Evolutionary conservation across 1,140 invertebrate genomes (phyloP).

Genomic region (Drosophila elegans): DNA sequence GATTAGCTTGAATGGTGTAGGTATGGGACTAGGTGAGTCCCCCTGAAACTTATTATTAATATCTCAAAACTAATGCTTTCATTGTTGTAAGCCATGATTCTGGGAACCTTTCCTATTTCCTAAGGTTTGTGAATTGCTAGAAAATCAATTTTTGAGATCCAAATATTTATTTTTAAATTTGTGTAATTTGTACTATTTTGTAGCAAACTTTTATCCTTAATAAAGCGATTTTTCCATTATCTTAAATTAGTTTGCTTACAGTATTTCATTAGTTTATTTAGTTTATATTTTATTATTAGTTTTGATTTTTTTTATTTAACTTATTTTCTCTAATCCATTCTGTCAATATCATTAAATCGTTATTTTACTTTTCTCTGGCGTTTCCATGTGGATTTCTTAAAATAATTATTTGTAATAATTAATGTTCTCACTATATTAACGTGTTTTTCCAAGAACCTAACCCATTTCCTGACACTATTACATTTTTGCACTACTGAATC

Average conservation of each 20-base stretch:
- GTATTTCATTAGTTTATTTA: background rate
- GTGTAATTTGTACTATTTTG: no score
- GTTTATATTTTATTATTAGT: background rate
- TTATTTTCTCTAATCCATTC: no score
- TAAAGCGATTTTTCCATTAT: no score
- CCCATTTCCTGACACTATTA: constrained; percentile 11
- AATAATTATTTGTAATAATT: background rate
- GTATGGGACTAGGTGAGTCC: constrained; percentile 9
- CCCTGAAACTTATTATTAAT: background rate
- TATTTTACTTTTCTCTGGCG: no score
- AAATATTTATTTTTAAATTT: no score
- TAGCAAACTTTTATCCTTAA: no score
- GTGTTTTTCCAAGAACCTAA: constrained; percentile 17
- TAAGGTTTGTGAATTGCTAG: background rate
- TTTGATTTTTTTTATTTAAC: background rate
- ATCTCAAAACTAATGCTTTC: background rate
- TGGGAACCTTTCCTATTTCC: background rate
- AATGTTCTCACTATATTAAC: background rate
- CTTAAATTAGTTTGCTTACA: background rate
- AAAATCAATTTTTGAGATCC: no score
- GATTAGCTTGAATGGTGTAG: constrained; percentile 16
- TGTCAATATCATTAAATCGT: no score
- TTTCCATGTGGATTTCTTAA: no score
- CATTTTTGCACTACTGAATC: constrained; percentile 13
- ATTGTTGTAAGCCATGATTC: background rate